These are phyloP conservation scores for Excalfactoria chinensis DNA, from an alignment of 2,113 vertebrate species.

Conservation along the genomic window DNA sequence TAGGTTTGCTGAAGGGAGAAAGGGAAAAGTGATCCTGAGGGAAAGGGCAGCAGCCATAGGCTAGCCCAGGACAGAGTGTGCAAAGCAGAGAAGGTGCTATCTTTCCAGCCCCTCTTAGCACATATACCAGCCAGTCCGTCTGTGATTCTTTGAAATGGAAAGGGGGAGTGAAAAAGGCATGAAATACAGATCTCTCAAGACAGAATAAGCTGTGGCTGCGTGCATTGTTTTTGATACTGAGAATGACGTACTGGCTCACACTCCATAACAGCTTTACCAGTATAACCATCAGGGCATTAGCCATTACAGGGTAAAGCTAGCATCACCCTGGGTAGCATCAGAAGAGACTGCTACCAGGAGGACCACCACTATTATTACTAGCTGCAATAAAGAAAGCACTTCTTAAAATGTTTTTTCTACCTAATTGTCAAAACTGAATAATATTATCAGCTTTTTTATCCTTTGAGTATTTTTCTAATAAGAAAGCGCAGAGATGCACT, in stretches of 20 bases:
- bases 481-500: constrained; percentile 82
- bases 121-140: background rate
- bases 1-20: background rate
- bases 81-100: background rate
- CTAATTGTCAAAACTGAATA: constrained; percentile 88
- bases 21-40: background rate
- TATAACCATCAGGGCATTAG: constrained; percentile 54
- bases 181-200: background rate
- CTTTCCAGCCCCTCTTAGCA: background rate
- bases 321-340: constrained; percentile 73
- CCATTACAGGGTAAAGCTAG: constrained; percentile 70
- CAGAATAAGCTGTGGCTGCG: background rate
- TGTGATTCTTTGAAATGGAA: background rate
- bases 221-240: constrained; percentile 5
- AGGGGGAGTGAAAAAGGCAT: background rate
- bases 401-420: constrained; percentile 80
- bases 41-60: background rate
- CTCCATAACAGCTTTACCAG: constrained; percentile 58
- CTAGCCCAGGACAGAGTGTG: background rate
- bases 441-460: constrained; percentile 87
- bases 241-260: background rate
- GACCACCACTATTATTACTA: constrained; percentile 77
- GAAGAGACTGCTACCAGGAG: constrained; percentile 74
- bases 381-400: constrained; percentile 82
- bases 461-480: constrained; percentile 89